These are phyloP conservation scores for Campopleginae sp. DNA, from an alignment of 2,888 invertebrate species.

Conservation along the genomic window DNA sequence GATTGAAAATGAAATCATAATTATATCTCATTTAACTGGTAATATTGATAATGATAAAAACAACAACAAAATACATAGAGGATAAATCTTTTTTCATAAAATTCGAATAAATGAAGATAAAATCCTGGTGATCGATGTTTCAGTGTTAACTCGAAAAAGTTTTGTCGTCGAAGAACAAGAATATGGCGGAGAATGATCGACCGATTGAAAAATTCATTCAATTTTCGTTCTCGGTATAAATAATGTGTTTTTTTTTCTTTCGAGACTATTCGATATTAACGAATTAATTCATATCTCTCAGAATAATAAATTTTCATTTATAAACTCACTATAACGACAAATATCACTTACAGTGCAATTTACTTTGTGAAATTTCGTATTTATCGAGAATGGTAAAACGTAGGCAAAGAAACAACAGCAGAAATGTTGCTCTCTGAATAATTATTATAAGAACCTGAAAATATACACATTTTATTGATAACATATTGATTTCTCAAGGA, in stretches of 20 bases:
- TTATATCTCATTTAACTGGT: slow-evolving; percentile 57
- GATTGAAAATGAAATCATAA: slow-evolving; percentile 63
- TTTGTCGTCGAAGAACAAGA: background rate
- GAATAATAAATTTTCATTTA: background rate
- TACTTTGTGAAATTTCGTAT: slow-evolving; percentile 11
- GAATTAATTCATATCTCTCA: slow-evolving; percentile 63
- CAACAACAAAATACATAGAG: slow-evolving; percentile 51
- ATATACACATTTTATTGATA: slow-evolving; percentile 9
- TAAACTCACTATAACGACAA: background rate
- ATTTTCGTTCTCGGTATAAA: slow-evolving; percentile 8
- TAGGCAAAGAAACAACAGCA: background rate
- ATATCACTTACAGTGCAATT: background rate
- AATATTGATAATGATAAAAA: slow-evolving; percentile 65
- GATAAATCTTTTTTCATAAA: slow-evolving; percentile 73
- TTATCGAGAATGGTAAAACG: background rate
- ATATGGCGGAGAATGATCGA: slow-evolving; percentile 65
- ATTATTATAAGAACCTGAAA: background rate
- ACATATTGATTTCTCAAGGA: slow-evolving; percentile 8
- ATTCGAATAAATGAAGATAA: slow-evolving; percentile 71
- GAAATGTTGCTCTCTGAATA: background rate
- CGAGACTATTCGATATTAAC: slow-evolving; percentile 37
- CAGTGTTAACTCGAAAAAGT: slow-evolving; percentile 37
- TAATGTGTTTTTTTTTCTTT: background rate
- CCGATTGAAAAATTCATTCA: slow-evolving; percentile 49
- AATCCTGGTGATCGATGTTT: slow-evolving; percentile 44